Conservation (phyloP, 2,797 vertebrate genomes). For the Sebastes variabilis region DNA sequence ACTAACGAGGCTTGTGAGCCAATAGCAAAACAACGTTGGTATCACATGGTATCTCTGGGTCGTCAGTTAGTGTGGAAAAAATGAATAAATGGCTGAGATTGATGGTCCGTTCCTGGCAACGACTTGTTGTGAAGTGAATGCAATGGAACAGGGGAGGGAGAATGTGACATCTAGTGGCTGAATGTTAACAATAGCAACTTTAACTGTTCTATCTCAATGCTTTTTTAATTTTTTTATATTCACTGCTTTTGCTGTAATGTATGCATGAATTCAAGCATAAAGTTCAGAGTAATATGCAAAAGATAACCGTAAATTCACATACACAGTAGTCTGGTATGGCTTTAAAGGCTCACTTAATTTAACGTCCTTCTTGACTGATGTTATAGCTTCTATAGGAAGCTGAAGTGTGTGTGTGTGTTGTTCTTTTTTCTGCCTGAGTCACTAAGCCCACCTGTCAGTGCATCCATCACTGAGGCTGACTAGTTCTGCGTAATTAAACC, state of each 20-base stretch:
- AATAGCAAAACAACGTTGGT: not conserved
- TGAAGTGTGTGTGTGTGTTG: conserved; percentile 14
- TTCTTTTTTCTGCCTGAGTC: conserved; percentile 44
- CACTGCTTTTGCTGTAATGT: not conserved
- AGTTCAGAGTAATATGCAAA: not conserved
- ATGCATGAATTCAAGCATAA: not conserved
- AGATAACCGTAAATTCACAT: not conserved
- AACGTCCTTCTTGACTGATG: conserved; percentile 35
- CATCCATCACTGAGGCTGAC: conserved; percentile 70
- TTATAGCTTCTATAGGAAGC: conserved; percentile 20
- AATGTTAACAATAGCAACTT: not conserved
- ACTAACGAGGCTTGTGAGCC: not conserved
- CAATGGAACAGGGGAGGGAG: not conserved
- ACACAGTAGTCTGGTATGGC: not conserved
- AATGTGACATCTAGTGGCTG: not conserved
- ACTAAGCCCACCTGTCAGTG: conserved; percentile 66
- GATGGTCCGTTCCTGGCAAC: not conserved
- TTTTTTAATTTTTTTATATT: not conserved
- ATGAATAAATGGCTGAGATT: not conserved
- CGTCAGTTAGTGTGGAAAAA: not conserved
- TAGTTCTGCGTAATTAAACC: conserved; percentile 78
- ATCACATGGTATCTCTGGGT: not conserved
- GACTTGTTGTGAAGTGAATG: not conserved
- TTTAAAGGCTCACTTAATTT: conserved; percentile 20
- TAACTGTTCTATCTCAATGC: not conserved